Percentiles rank a stretch among this genome's conserved stretches.
phyloP scores from a whole-genome alignment of 2,113 vertebrate species.

The Leptosomus discolor region DNA sequence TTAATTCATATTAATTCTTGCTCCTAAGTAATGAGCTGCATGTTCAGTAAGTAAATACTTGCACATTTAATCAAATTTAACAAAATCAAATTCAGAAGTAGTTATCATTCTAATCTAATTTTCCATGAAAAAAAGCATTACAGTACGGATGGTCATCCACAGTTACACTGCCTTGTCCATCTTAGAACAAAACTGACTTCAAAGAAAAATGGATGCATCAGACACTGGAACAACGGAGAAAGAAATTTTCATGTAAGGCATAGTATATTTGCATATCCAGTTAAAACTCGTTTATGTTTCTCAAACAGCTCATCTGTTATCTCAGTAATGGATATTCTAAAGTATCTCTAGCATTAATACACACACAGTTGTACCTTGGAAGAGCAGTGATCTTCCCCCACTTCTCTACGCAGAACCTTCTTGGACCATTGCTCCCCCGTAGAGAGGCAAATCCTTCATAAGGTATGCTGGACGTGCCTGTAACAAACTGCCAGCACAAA shows the following conservation, averaged over 20 bases:
- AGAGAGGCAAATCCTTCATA: constrained; percentile 96
- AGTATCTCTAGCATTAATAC: background rate
- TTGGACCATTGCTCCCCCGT: constrained; percentile 92
- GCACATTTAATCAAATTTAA: background rate
- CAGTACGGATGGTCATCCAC: background rate
- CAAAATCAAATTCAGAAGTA: background rate
- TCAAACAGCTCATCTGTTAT: background rate
- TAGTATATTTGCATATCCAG: background rate
- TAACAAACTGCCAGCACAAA: constrained; percentile 85
- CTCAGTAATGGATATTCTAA: background rate
- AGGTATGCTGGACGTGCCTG: constrained; percentile 96
- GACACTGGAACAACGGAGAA: background rate
- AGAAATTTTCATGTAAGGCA: background rate
- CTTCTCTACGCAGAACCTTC: constrained; percentile 96
- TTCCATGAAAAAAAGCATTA: background rate
- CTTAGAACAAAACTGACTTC: background rate
- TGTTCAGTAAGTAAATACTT: background rate
- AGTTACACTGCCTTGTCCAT: background rate
- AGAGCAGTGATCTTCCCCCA: constrained; percentile 98
- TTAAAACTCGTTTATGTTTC: background rate
- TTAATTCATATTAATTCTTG: background rate
- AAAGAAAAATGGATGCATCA: background rate
- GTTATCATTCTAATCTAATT: background rate
- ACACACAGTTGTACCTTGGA: constrained; percentile 82
- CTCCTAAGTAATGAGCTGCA: background rate